Evolutionary conservation across 1,140 invertebrate species (phyloP).

Genomic region (Zophobas morio): DNA sequence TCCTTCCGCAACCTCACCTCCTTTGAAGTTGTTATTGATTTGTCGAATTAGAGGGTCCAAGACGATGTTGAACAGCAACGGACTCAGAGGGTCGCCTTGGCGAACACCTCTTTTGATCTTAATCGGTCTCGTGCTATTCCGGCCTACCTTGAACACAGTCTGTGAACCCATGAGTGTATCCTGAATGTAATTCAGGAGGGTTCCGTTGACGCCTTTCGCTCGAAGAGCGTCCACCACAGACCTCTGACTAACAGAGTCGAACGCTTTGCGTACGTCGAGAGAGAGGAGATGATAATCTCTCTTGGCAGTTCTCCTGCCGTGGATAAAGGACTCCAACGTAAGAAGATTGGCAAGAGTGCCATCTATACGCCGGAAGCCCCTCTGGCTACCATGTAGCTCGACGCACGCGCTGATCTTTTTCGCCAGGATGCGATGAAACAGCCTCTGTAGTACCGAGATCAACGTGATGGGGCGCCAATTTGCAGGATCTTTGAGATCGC

Average conservation of each 20-base stretch:
- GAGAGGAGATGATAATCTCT: conserved; percentile 62
- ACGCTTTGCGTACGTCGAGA: conserved; percentile 63
- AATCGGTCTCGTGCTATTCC: conserved; percentile 48
- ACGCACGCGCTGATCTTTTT: conserved; percentile 59
- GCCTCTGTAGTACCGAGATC: conserved; percentile 18
- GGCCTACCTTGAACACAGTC: neutral
- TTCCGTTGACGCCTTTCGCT: conserved; percentile 53
- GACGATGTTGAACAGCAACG: conserved; percentile 69
- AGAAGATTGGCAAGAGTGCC: conserved; percentile 63
- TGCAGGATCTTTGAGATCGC: conserved; percentile 4
- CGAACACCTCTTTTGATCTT: conserved; percentile 66
- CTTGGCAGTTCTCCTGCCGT: conserved; percentile 58
- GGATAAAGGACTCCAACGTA: conserved; percentile 61
- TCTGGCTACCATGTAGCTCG: conserved; percentile 59
- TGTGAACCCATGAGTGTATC: neutral
- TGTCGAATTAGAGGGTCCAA: conserved; percentile 65
- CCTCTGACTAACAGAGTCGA: conserved; percentile 62
- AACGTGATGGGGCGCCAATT: conserved; percentile 54
- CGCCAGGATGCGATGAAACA: conserved; percentile 58
- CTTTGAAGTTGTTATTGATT: conserved; percentile 1
- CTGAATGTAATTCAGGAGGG: neutral
- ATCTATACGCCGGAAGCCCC: conserved; percentile 62
- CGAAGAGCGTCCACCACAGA: conserved; percentile 56
- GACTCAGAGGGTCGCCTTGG: conserved; percentile 70
- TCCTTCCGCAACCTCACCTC: neutral